Percentiles rank a stretch among this genome's conserved stretches.
These are phyloP conservation scores for Pardosa pseudoannulata DNA, from an alignment of 2,888 invertebrate genomes.

Conservation along the genomic window DNA sequence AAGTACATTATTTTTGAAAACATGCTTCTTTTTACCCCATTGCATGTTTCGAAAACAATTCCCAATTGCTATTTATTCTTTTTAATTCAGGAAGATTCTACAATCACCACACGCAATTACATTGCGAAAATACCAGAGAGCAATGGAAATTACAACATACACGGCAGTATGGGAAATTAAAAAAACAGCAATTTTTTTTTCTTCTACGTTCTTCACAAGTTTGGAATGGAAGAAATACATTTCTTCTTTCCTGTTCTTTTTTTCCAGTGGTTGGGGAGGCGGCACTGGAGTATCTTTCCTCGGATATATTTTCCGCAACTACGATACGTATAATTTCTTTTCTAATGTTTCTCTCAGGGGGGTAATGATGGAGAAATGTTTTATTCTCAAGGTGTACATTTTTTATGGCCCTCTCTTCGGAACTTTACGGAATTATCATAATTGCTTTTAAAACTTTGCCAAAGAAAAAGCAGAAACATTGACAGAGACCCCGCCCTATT, in stretches of 20 bases:
- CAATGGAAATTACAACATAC: not conserved
- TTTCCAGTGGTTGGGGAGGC: not conserved
- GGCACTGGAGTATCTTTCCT: not conserved
- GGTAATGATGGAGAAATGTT: constrained; percentile 2
- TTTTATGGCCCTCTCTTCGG: not conserved
- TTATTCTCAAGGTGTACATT: not conserved
- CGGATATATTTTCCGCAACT: not conserved
- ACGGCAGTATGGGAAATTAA: not conserved
- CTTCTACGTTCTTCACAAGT: no score
- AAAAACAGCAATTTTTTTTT: no score
- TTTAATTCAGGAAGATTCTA: not conserved
- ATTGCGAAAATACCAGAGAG: not conserved
- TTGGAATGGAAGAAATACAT: not conserved
- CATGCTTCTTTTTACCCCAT: no score
- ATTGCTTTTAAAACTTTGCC: not conserved
- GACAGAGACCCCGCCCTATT: no score
- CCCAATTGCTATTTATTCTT: no score
- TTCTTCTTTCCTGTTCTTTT: no score
- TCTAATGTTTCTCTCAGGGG: constrained; percentile 1
- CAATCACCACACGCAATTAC: not conserved
- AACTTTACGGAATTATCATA: not conserved
- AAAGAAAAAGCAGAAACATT: no score
- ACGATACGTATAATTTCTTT: not conserved
- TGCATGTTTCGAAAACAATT: no score
- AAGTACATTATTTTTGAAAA: no score